Base-by-base conservation (phyloP, 2,113 vertebrate genomes). In the Choloepus hoffmanni region DNA sequence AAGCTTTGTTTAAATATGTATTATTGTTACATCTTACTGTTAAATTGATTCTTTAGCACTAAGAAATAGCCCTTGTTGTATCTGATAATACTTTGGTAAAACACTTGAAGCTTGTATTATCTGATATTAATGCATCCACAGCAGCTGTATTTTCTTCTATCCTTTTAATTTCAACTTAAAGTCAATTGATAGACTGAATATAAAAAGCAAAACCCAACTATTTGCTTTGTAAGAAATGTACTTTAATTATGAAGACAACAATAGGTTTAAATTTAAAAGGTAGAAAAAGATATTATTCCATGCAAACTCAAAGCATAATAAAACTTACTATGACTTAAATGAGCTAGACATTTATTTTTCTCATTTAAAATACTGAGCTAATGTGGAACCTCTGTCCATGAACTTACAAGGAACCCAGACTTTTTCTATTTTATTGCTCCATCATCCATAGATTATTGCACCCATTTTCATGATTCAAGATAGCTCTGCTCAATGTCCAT, bases 91-190 rank as follows among this genome's bases (percentile, higher is more conserved):
- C 23, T 58, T 18, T 65, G 45, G n/a, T 11, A 73, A 73, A 72
- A 81, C 13, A 33, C 26, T 74, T 65, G 12, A 45, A 74, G 48
- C 84, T 91, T 68, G 45, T 58, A 74, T 60, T 85, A 81, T 45
- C 48, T 67, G 58, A 63, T 74, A 87, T 67, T 67, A 84, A 77
- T 67, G 50, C 68, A 84, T 30, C 6, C 30, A 68, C 5, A 48
- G 45, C 0, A 18, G 28, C 16, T 65, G 24, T 73, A 36, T 55
- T 45, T 83, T 89, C 33, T 72, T 36, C n/a, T 85, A 63, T 21
- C 18, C 79, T 86, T 36, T 67, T 58, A 82, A 87, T 74, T 72
- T 65, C 9, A 73, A 15, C 67, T 74, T 86, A 81, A 91, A 92
- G n/a, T 7, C 24, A 48, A 91, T 28, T 43, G 9, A 81, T 28